Base-by-base conservation (phyloP, 2,797 vertebrate species). In the Gallinago nigripennis region DNA sequence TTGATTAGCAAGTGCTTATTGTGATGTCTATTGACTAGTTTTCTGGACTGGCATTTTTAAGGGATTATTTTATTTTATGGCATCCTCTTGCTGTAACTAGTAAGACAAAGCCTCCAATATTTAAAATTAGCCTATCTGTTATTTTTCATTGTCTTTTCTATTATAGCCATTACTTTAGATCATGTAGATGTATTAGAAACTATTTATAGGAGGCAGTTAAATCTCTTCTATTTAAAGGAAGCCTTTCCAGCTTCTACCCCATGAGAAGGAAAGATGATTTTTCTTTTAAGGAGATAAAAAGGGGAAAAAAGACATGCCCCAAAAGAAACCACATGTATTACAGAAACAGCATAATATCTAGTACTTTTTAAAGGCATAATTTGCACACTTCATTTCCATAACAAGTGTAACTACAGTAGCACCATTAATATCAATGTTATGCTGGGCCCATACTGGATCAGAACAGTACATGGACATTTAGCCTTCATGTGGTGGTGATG, bases 1-100 rank as follows among this genome's bases (percentile, higher is more conserved):
- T 96, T 85, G 95, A 96, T 94, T 94, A 81, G 86, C 50, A 85
- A 93, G 82, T 43, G 28, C 77, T 95, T 95, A 86, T 80, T 16
- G 1, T 91, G 57, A 78, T 84, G 66, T 65, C 68, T 96, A 96
- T 93, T 91, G 95, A 91, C 87, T 92, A 17, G 39, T 88, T 82
- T 66, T 64, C 19, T 80, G 57, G 19, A 66, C 89, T 93, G 66
- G 43, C 35, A n/a, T 70, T 86, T 94, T 81, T 83, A 93, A 57
- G 69, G 25, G 66, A 81, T 88, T 80, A 30, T 79, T 94, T 91
- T 95, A 45, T 90, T 95, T 96, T 93, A 86, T 89, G 60, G 46
- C 63, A 77, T 73, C 37, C 56, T 82, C 51, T 79, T 78, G 16
- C 61, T 84, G 50, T 72, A 82, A 39, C 27, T 23, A 18, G 16